These are phyloP conservation scores for Acanthosepion esculentum DNA, from an alignment of 2,888 invertebrate genomes.

Conservation along the genomic window DNA sequence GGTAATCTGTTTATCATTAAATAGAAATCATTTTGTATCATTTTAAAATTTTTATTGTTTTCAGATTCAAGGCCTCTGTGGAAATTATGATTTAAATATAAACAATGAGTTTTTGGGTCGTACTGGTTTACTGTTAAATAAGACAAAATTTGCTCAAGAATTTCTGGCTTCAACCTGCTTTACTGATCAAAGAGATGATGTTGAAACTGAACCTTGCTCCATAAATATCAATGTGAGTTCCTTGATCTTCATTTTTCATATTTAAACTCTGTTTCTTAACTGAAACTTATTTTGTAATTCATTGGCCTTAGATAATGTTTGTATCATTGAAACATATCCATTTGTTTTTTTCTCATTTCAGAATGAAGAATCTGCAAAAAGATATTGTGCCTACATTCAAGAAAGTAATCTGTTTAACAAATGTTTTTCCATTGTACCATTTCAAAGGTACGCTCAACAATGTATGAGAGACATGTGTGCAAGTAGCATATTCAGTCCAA, in stretches of 20 bases:
- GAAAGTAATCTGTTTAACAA: neutral
- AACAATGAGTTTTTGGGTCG: conserved; percentile 42
- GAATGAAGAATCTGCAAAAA: neutral
- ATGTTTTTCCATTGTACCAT: neutral
- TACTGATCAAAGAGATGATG: conserved; percentile 43
- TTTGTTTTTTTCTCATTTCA: neutral
- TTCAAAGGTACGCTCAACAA: neutral
- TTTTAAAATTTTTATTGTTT: neutral
- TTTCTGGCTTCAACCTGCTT: conserved; percentile 36
- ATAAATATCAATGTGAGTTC: neutral
- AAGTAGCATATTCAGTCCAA: conserved; percentile 34
- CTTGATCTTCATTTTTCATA: too few relatives aligned
- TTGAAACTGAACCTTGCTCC: conserved; percentile 25
- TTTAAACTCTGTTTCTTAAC: too few relatives aligned
- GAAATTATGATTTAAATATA: conserved; percentile 43
- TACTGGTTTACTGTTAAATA: neutral
- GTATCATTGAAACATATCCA: neutral
- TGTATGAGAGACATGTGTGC: conserved; percentile 44
- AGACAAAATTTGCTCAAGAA: conserved; percentile 17
- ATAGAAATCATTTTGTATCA: too few relatives aligned
- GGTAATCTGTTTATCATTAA: too few relatives aligned
- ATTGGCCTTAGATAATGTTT: neutral
- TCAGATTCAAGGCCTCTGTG: conserved; percentile 16
- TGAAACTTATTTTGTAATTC: neutral
- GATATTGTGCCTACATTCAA: conserved; percentile 35